phyloP scores from a whole-genome alignment of 2,888 invertebrate species.

The Brachypterus glaber region DNA sequence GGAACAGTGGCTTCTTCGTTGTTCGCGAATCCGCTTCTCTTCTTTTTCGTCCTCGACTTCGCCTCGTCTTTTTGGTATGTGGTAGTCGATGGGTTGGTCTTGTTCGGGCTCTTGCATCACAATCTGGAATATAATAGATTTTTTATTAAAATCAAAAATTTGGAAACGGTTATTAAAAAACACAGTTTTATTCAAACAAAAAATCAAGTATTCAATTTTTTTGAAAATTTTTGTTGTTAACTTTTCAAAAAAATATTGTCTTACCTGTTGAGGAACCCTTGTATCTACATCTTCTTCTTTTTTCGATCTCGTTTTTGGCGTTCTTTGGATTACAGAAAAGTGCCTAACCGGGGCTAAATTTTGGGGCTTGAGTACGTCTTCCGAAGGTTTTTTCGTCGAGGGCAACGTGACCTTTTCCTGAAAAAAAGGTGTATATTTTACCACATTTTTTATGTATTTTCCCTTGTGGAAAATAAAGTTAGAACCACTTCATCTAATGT shows the following conservation, averaged over 20 bases:
- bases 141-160: too few relatives aligned
- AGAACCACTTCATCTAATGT: too few relatives aligned
- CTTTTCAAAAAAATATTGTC: too few relatives aligned
- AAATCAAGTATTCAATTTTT: too few relatives aligned
- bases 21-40: slow-evolving; percentile 58
- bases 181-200: too few relatives aligned
- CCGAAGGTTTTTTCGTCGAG: slow-evolving; percentile 49
- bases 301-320: slow-evolving; percentile 52
- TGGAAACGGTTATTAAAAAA: too few relatives aligned
- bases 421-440: too few relatives aligned
- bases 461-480: too few relatives aligned
- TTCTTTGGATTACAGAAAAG: slow-evolving; percentile 33
- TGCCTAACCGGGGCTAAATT: slow-evolving; percentile 36
- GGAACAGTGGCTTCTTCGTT: slow-evolving; percentile 57
- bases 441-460: too few relatives aligned
- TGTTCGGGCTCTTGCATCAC: slow-evolving; percentile 32
- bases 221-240: slow-evolving; percentile 14
- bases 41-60: slow-evolving; percentile 59
- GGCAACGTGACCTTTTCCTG: slow-evolving; percentile 60
- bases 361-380: slow-evolving; percentile 35
- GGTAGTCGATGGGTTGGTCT: slow-evolving; percentile 83
- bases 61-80: slow-evolving; percentile 70
- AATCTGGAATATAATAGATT: too few relatives aligned
- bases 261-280: slow-evolving; percentile 24
- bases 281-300: slow-evolving; percentile 34